Evolutionary conservation across 2,888 invertebrate genomes (phyloP).

Genomic region (Erebia palarica): DNA sequence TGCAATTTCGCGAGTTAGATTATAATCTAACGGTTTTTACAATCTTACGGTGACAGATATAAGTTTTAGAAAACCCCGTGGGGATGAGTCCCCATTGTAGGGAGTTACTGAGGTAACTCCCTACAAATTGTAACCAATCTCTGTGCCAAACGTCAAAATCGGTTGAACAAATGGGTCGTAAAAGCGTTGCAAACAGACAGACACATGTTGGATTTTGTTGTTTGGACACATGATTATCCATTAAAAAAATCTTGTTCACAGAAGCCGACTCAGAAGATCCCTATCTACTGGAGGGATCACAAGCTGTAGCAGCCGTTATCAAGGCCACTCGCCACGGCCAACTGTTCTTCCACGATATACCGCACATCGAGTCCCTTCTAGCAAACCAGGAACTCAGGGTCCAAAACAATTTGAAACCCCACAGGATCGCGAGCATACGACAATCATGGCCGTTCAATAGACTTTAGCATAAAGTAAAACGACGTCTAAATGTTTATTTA

Average conservation of each 20-base stretch:
- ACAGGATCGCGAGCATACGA: constrained; percentile 84
- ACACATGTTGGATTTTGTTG: no score
- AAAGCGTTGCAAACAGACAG: no score
- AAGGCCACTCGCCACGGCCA: constrained; percentile 80
- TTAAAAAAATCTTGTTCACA: constrained; percentile 22
- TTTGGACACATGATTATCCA: not conserved
- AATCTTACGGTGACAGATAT: no score
- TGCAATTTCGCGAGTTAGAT: no score
- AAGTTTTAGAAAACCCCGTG: no score
- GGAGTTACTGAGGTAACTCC: no score
- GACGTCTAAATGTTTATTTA: not conserved
- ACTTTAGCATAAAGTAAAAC: constrained; percentile 52
- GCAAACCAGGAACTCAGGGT: constrained; percentile 83
- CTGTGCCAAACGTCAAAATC: no score
- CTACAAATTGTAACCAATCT: no score
- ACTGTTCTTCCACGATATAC: constrained; percentile 85
- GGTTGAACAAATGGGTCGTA: no score
- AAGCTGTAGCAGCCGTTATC: constrained; percentile 80
- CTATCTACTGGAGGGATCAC: constrained; percentile 81
- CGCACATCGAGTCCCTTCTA: constrained; percentile 84
- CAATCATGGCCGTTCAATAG: constrained; percentile 83
- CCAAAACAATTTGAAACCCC: constrained; percentile 82
- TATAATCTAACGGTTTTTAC: no score
- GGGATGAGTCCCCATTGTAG: no score
- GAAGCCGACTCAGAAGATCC: constrained; percentile 68